Base-by-base conservation (phyloP, 2,797 vertebrate genomes). In the Rhinatrema bivittatum region DNA sequence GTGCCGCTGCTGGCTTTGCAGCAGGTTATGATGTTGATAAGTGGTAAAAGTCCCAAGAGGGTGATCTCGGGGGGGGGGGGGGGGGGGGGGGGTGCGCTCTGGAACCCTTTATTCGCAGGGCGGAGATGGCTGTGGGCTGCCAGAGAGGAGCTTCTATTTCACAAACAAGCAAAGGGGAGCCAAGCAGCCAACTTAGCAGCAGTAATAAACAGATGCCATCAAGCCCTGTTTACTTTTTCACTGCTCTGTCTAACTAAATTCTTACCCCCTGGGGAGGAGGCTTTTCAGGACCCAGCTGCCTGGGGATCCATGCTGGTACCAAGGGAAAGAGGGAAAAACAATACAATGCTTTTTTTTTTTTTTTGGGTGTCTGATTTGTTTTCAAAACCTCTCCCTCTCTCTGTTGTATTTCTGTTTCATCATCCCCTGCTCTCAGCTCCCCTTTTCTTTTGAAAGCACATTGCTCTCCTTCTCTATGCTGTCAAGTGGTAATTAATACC, bases 231-330 rank as follows among this genome's bases (percentile, higher is more conserved):
- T 45, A 25, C 23, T 32, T 16, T 16, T 15, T 29, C 13, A 19
- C 25, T n/a, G n/a, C n/a, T 11, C 22, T 25, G 22, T 39, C 16
- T 16, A 11, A 13, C 33, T 1, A 5, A 19, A 39, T 54, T 34
- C 24, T 16, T 14, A 25, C 35, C 25, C 16, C 38, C 20, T 7
- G 2, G 32, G 53, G 37, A 6, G 15, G 14, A 16, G 46, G 22
- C 32, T 54, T 51, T 39, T 49, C 27, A 36, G 38, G 32, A 30
- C 34, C 28, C 5, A 35, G 25, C 46, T 41, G 39, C 55, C 50
- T 1, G 1, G 47, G 55, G 47, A 46, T 35, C 32, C 24, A 16
- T 6, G 16, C 20, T 12, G 14, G 7, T 10, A 16, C 32, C 35
- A 23, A n/a, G 16, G 20, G 37, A 40, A 16, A 28, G 23, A n/a